These are phyloP conservation scores for Simalia tracyae DNA, from an alignment of 2,797 vertebrate genomes.

Conservation along the genomic window DNA sequence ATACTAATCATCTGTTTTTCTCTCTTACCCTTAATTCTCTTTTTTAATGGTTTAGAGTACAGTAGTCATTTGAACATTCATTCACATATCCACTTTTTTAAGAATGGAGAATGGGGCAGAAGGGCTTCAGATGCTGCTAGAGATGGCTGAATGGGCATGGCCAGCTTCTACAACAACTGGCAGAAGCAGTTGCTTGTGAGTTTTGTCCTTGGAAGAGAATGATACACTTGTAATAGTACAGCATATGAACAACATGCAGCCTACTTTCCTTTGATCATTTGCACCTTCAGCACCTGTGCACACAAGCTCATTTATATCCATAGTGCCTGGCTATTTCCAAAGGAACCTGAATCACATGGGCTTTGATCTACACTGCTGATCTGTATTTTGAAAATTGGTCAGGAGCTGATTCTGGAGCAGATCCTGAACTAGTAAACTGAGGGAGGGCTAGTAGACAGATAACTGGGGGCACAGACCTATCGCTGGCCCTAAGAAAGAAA, in stretches of 20 bases:
- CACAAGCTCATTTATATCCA: neutral
- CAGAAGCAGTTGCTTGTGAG: neutral
- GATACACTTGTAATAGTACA: neutral
- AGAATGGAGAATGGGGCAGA: neutral
- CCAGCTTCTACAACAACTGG: neutral
- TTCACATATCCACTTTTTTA: neutral
- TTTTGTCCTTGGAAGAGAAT: neutral
- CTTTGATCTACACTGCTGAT: neutral
- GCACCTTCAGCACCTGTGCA: neutral
- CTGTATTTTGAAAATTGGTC: neutral
- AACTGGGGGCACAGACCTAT: neutral
- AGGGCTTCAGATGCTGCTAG: neutral
- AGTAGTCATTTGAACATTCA: neutral
- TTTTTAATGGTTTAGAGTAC: neutral
- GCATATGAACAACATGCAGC: neutral
- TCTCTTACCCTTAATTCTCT: neutral
- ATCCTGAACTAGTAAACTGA: neutral
- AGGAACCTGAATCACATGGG: neutral
- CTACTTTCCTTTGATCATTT: neutral
- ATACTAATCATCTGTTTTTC: neutral
- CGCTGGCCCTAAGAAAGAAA: neutral
- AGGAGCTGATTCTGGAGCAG: neutral
- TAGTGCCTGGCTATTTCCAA: neutral
- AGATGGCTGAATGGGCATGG: too few species aligned
- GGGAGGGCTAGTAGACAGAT: neutral